Base-by-base conservation (phyloP, 2,113 vertebrate species). In the Notothenia rossii region DNA sequence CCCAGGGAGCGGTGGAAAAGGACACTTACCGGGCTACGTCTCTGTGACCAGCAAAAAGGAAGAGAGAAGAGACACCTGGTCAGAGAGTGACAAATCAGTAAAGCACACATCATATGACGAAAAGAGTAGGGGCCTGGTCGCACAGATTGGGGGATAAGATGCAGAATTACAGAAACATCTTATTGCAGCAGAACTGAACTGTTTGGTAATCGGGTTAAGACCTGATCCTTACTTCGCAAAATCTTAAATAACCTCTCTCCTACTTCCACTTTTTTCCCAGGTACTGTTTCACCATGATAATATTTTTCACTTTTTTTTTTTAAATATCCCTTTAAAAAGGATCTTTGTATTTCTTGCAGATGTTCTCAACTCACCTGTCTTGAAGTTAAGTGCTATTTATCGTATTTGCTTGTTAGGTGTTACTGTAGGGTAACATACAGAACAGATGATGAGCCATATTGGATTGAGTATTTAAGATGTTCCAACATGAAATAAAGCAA, bases 1-100 rank as follows among this genome's bases (percentile, higher is more conserved):
- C 72, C 78, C 83, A 80, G 65, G 51, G 74, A 65, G 60, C 17
- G 53, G 73, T 70, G 29, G 58, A 58, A 68, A 81, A 67, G 72
- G 82, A 79, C 77, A 95, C 98, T 98, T 97, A 99, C 98, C 97
- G 98, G 98, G 88, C 98, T 99, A 93, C 97, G 98, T 95, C 96
- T 98, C 98, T 99, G 98, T 93, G 97, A 97, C 95, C 97, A 97
- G 98, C 97, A 96, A 96, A 98, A 98, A 95, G 96, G 96, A 96
- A 99, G 96, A 99, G 97, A 99, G 97, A 99, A 98, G 92, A 99
- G 96, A 99, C 79, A 98, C 96, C 97, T 97, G 96, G 96, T 99
- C 97, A 99, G 97, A 98, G 94, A 98, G 96, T 79, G 86, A 97
- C 93, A 96, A 94, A 94, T 97, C 96, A 98, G 96, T 96, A 94